Evolutionary conservation across 2,797 vertebrate species (phyloP).

Genomic region (Rhincodon typus): DNA sequence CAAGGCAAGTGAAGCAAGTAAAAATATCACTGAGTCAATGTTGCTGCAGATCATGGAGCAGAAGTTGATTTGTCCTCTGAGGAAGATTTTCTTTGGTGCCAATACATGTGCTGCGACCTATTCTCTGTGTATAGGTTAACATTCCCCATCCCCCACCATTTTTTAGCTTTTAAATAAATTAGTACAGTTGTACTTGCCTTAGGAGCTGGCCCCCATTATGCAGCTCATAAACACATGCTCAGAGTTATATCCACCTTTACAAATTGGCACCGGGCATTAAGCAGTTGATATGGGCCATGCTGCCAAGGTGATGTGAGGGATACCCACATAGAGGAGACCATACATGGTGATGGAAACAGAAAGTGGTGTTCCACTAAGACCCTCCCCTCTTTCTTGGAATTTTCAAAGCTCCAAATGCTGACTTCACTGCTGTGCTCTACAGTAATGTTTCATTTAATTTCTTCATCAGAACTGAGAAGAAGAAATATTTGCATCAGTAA

Average conservation of each 20-base stretch:
- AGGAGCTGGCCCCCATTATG: neutral
- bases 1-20: neutral
- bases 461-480: neutral
- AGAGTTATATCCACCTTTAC: neutral
- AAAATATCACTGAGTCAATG: neutral
- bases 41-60: neutral
- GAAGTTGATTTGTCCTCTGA: neutral
- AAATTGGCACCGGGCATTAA: neutral
- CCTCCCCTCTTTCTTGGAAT: neutral
- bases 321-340: neutral
- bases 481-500: neutral
- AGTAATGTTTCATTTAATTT: neutral
- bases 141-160: neutral
- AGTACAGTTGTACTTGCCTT: neutral
- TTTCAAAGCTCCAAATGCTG: neutral
- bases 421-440: neutral
- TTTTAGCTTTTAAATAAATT: neutral
- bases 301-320: neutral
- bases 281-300: neutral
- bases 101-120: neutral
- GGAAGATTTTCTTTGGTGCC: neutral
- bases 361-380: too few species aligned
- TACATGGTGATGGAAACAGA: too few species aligned
- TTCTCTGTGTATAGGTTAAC: neutral
- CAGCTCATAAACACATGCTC: neutral